A percentile compares a stretch with the other conserved stretches of the same genome.
These are phyloP conservation scores for Halocynthia aurantium DNA, from an alignment of 23 tunicate species.

Conservation along the genomic window DNA sequence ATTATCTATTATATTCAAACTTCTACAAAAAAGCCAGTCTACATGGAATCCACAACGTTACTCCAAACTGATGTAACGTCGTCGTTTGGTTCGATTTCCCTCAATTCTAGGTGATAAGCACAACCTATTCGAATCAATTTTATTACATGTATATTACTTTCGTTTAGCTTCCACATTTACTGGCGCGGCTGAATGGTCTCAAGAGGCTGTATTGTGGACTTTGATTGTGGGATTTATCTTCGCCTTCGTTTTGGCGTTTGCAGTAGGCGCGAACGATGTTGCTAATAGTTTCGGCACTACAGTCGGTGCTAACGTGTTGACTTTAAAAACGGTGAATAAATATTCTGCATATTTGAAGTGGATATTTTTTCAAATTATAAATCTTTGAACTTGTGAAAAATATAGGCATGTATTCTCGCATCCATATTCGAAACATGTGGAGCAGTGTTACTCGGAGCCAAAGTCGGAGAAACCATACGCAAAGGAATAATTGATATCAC, in stretches of 20 bases:
- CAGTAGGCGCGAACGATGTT: conserved; percentile 99
- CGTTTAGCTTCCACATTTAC: background rate
- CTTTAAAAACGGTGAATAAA: conserved; percentile 70
- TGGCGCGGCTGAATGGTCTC: conserved; percentile 4
- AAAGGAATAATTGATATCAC: conserved; percentile 88
- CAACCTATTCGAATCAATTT: no score
- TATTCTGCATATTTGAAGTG: no score
- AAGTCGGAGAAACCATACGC: conserved; percentile 97
- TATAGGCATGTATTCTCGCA: conserved; percentile 81
- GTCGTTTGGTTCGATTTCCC: no score
- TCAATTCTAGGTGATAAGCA: no score
- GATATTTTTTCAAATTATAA: no score
- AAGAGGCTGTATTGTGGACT: conserved; percentile 66
- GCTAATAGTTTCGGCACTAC: conserved; percentile 98
- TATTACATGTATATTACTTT: no score
- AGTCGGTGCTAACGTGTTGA: conserved; percentile 90
- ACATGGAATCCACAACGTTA: no score
- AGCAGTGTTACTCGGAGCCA: conserved; percentile 86
- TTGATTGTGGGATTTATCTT: conserved; percentile 79
- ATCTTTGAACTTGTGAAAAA: background rate
- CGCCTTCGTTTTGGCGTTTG: conserved; percentile 91
- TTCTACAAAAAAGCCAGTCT: no score
- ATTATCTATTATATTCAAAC: no score
- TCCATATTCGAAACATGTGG: conserved; percentile 94
- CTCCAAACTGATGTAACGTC: no score